Evolutionary conservation across 2,113 vertebrate genomes (phyloP), one percentile per base, ranked within the genome.

Genomic region (Aix galericulata): DNA sequence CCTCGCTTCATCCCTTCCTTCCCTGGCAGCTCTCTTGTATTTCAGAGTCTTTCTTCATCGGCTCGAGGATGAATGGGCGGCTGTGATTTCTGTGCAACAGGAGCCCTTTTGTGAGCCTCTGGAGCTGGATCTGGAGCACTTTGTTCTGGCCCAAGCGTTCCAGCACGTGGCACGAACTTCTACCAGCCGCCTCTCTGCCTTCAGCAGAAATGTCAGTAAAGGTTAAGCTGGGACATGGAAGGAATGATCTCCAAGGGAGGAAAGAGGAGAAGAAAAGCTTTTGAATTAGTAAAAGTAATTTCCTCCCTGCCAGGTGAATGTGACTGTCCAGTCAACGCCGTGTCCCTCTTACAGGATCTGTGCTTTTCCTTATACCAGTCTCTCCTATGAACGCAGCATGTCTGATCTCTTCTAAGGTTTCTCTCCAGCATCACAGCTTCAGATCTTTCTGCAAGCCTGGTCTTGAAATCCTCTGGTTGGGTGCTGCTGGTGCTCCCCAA

Each of bases 61-160:
- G 88, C 94, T 81, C 2, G 1, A 2, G 40, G 69, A 52, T 93
- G 94, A 97, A 95, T 93, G 97, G 86, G 72, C 26, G 64, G 44
- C 91, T 94, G 83, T 95, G 87, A 88, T 94, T 93, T 36, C 88
- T 82, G 50, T 26, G 46, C 81, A 88, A 98, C 97, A 98, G 97
- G 94, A 95, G 79, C 75, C 72, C 93, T 96, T 95, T 97, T 98
- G 98, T 98, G 60, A 79, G 93, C 26, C 31, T 44, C 83, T 77
- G 78, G 89, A 91, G 91, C 75, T 82, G 78, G 89, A 91, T 89
- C 75, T 82, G 69, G 93, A 92, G 91, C 95, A 79, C 92, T 96
- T 86, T 90, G 93, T 95, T 89, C 78, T 59, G 83, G 82, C 84
- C 91, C 82, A 82, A 94, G 84, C 44, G 76, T 91, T 95, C 81